Conservation (phyloP, 1,140 invertebrate genomes). For the Drosophila nikananu region DNA sequence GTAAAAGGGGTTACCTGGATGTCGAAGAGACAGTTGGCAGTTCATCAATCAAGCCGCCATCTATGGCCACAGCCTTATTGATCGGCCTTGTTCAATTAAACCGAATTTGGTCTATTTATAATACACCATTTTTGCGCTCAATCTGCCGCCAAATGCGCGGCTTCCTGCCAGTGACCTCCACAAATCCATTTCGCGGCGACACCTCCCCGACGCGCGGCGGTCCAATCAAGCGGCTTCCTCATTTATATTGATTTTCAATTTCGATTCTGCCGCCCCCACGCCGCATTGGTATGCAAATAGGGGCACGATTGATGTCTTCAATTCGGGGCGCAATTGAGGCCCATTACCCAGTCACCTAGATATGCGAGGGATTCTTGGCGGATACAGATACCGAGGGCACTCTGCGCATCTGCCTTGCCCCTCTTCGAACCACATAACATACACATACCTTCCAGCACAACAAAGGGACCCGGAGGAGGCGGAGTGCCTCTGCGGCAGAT, state of each 20-base stretch:
- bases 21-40: neutral
- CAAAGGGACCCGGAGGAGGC: neutral
- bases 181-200: slow-evolving; percentile 44
- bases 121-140: slow-evolving; percentile 38
- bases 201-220: slow-evolving; percentile 11
- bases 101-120: slow-evolving; percentile 41
- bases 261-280: slow-evolving; percentile 12
- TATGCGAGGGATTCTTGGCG: slow-evolving; percentile 45
- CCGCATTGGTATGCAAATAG: slow-evolving; percentile 24
- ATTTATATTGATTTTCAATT: slow-evolving; percentile 73
- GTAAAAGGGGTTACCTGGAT: slow-evolving; percentile 9
- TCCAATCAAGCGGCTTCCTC: slow-evolving; percentile 67
- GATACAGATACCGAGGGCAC: slow-evolving; percentile 22
- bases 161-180: slow-evolving; percentile 40
- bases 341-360: slow-evolving; percentile 77
- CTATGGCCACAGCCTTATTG: slow-evolving; percentile 6
- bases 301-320: slow-evolving; percentile 70
- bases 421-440: slow-evolving; percentile 1
- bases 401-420: slow-evolving; percentile 21
- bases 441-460: slow-evolving; percentile 17
- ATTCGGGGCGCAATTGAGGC: slow-evolving; percentile 69
- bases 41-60: slow-evolving; percentile 26
- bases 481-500: slow-evolving; percentile 27
- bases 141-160: slow-evolving; percentile 31
- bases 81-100: slow-evolving; percentile 38